Evolutionary conservation across 2,888 invertebrate genomes (phyloP).

Genomic region (Aleiodes testaceus): DNA sequence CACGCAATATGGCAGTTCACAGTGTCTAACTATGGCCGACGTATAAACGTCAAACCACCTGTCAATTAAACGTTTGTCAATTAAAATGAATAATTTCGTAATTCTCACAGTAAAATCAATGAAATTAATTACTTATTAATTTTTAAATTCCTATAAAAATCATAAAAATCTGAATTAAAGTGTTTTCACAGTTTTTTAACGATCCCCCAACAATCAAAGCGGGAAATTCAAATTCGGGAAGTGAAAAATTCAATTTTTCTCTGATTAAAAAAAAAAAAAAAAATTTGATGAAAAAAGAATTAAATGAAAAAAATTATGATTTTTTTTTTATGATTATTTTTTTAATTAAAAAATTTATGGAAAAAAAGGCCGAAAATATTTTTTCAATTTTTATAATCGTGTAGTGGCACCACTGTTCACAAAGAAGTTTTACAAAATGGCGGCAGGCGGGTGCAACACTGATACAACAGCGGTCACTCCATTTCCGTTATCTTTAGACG

Average conservation of each 20-base stretch:
- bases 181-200: slow-evolving; percentile 3
- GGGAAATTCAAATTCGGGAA: slow-evolving; percentile 20
- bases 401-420: slow-evolving; percentile 45
- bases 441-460: slow-evolving; percentile 47
- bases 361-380: background rate
- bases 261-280: background rate
- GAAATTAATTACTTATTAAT: slow-evolving; percentile 35
- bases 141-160: background rate
- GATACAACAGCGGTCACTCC: slow-evolving; percentile 54
- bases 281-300: background rate
- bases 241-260: background rate
- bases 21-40: slow-evolving; percentile 53
- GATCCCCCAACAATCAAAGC: background rate
- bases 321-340: background rate
- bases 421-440: slow-evolving; percentile 10
- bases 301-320: background rate
- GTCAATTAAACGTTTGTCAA: slow-evolving; percentile 48
- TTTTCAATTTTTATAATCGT: background rate
- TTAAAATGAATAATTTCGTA: slow-evolving; percentile 8
- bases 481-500: slow-evolving; percentile 57
- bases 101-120: slow-evolving; percentile 28
- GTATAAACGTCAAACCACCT: slow-evolving; percentile 61
- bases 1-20: slow-evolving; percentile 60
- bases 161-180: background rate
- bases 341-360: background rate